Percentiles rank a stretch among this genome's conserved stretches.
Conservation (phyloP, 2,888 invertebrate genomes). For the Spodoptera exigua region DNA sequence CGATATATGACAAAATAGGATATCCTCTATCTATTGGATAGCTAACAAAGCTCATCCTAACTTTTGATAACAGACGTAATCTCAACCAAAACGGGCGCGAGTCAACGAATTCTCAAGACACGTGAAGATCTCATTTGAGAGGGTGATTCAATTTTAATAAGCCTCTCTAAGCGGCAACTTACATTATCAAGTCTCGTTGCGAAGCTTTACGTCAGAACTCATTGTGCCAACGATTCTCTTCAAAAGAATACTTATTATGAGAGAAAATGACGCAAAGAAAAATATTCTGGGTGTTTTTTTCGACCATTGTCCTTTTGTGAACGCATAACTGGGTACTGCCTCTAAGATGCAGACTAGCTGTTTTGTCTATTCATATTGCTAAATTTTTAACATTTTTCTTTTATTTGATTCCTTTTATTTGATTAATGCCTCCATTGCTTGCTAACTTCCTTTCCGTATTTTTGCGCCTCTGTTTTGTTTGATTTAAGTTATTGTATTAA, state of each 20-base stretch:
- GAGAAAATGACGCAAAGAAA: conserved; percentile 63
- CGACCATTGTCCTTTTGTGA: conserved; percentile 63
- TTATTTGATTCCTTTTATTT: conserved; percentile 45
- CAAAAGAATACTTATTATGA: conserved; percentile 71
- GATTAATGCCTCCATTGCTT: conserved; percentile 41
- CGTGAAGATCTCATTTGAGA: conserved; percentile 69
- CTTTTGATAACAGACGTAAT: conserved; percentile 62
- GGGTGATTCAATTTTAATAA: conserved; percentile 77
- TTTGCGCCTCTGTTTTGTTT: conserved; percentile 18
- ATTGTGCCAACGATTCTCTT: conserved; percentile 67
- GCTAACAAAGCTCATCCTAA: conserved; percentile 59
- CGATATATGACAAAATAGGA: conserved; percentile 17
- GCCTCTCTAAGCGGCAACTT: conserved; percentile 71
- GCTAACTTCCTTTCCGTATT: conserved; percentile 22
- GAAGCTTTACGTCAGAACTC: conserved; percentile 64
- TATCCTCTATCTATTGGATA: conserved; percentile 43
- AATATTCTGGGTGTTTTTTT: conserved; percentile 63
- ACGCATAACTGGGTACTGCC: conserved; percentile 47
- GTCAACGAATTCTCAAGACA: conserved; percentile 65
- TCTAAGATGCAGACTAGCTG: conserved; percentile 61
- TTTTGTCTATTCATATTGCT: conserved; percentile 57
- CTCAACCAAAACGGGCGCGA: conserved; percentile 60
- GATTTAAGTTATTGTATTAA: conserved; percentile 9
- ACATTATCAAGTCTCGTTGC: conserved; percentile 75
- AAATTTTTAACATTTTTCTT: conserved; percentile 50